These are phyloP conservation scores for Lasioglossum vierecki DNA, from an alignment of 2,888 invertebrate species.

Conservation along the genomic window DNA sequence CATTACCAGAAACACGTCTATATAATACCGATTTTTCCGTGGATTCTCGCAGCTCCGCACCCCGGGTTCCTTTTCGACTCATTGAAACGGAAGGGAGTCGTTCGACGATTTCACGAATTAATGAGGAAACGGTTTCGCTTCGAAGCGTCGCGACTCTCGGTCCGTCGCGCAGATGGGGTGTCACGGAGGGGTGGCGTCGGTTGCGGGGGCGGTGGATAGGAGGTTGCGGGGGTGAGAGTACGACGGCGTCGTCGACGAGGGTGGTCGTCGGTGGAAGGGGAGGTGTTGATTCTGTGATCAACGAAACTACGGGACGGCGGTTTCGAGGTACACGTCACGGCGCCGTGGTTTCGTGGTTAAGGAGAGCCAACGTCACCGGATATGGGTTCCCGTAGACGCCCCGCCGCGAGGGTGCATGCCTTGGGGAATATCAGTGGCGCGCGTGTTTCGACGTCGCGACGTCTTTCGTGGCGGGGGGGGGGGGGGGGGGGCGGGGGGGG, in stretches of 20 bases:
- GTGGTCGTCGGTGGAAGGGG: slow-evolving; percentile 16
- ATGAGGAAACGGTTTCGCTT: slow-evolving; percentile 64
- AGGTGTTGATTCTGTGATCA: slow-evolving; percentile 70
- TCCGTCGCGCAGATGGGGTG: slow-evolving; percentile 55
- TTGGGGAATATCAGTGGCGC: slow-evolving; percentile 10
- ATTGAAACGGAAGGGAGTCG: slow-evolving; percentile 67
- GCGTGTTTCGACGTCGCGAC: slow-evolving; percentile 11
- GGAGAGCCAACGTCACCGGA: slow-evolving; percentile 52
- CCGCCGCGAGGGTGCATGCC: background rate
- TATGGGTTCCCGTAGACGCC: slow-evolving; percentile 47
- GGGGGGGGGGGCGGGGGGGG: no score
- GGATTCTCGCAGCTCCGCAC: slow-evolving; percentile 3
- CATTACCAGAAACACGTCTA: background rate
- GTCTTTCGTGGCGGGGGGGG: background rate
- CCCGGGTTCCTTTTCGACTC: slow-evolving; percentile 50
- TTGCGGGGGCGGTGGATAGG: background rate
- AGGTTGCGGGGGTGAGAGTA: background rate
- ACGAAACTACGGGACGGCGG: slow-evolving; percentile 70
- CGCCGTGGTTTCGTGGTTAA: slow-evolving; percentile 68
- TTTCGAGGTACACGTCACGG: slow-evolving; percentile 62
- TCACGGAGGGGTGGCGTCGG: background rate
- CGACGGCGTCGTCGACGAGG: slow-evolving; percentile 36
- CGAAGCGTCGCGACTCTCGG: slow-evolving; percentile 59
- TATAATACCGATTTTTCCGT: slow-evolving; percentile 27
- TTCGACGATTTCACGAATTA: slow-evolving; percentile 71